Evolutionary conservation across 1,140 invertebrate species (phyloP), one percentile per base, ranked within the genome.

Genomic region (Helicoverpa zea): DNA sequence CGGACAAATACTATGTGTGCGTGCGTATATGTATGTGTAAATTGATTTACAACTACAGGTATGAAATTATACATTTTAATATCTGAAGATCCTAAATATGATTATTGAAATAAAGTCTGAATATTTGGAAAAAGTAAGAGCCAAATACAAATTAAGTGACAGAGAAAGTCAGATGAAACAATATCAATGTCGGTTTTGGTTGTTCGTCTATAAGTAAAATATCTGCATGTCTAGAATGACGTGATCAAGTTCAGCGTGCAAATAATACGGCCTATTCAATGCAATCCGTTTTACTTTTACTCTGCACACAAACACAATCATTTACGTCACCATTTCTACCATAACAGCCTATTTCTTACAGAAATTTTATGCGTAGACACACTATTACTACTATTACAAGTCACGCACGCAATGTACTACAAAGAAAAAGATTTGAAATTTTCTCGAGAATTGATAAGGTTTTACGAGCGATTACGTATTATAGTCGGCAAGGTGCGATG

Each of bases 401-500:
- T 76, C 43, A 76, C 74, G 16, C 74, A 63, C 58, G 74, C 74
- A 76, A 76, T 76, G 18, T 58, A 51, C 23, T 12, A 76, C 43
- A 76, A 76, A 23, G 59, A 63, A 72, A 54, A 13, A 4, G 29
- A 30, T 58, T 52, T 5, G 70, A 73, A 66, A 77, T 56, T 4
- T 77, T 66, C 75, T 35, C 18, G 13, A 30, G 49, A 66, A 77
- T 63, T 35, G 75, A 66, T 77, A 77, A 77, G 14, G 13, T 77
- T 18, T 77, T 77, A 66, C 51, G 12, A 52, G 29, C 49, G 61
- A 66, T 77, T 64, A 77, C 75, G 18, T 66, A 66, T 64, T 16
- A 23, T 54, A 72, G 23, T 35, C 3, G 18, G 18, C 64, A 70
- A 58, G 63, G 63, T 70, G 64, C 54, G 64, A 74, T 58, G n/a